Evolutionary conservation across 2,888 invertebrate genomes (phyloP), one percentile per base, ranked within the genome.

Genomic region (Clanis bilineata): DNA sequence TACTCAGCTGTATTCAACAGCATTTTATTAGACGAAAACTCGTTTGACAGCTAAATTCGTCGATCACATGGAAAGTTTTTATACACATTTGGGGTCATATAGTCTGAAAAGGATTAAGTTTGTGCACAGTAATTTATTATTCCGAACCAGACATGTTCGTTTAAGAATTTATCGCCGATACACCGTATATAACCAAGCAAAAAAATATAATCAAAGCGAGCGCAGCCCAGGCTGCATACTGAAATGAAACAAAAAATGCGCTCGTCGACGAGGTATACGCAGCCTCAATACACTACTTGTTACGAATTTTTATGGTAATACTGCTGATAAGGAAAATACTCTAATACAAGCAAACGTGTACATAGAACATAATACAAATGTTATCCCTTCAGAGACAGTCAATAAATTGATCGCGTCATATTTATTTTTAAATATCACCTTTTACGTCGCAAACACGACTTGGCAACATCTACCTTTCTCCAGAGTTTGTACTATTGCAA

Each of bases 281-380:
- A 28, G 28, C 18, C 28, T 28, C 47, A 15, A 28, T 28, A 6
- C 36, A 6, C 15, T 6, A 15, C 47, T 28, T 28, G 10, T 32
- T 45, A 45, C 32, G 28, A 10, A 32, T 51, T 51, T 45, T 51
- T 51, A 51, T 51, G 18, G 47, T 32, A 51, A 18, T 51, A 51
- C 4, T 28, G 32, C 10, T 18, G 51, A 51, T 51, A 51, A 51
- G 28, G 28, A 51, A 18, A 51, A 51, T 28, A 10, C 18, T 51
- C 2, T 9, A 51, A 18, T 28, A 9, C 18, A 18, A 47, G 32
- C 10, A 18, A 51, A 51, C 12, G 36, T 36, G 0, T 10, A 36
- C 36, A n/a, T n/a, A n/a, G n/a, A n/a, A n/a, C 36, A 25, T 25
- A 6, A 45, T 25, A 25, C n/a, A n/a, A 45, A 45, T 45, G 21